Conservation (phyloP, 1,140 invertebrate genomes). For the Aphaenogaster floridana region DNA sequence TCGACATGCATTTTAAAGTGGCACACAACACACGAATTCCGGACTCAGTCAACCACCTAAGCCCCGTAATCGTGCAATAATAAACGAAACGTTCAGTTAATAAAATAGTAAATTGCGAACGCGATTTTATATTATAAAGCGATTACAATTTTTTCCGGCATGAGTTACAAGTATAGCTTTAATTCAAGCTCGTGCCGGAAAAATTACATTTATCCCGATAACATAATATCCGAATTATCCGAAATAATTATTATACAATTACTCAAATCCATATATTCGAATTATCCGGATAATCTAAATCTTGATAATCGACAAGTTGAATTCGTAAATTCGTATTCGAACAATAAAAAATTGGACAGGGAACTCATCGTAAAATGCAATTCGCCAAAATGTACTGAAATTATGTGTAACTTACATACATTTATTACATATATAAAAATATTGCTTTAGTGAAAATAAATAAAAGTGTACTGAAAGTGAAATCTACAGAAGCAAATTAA, state of each 20-base stretch:
- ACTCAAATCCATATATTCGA: not conserved
- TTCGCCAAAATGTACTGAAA: not conserved
- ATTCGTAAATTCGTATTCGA: not conserved
- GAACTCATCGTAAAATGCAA: not conserved
- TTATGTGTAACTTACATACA: not conserved
- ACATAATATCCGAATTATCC: not conserved
- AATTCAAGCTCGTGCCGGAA: no score
- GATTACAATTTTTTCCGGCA: not conserved
- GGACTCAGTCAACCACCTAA: conserved; percentile 86
- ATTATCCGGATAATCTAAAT: not conserved
- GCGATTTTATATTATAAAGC: not conserved
- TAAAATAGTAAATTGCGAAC: not conserved
- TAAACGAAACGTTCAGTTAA: conserved; percentile 67
- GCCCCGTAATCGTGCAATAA: conserved; percentile 82
- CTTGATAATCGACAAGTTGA: not conserved
- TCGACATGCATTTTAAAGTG: conserved; percentile 76
- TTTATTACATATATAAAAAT: not conserved
- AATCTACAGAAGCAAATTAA: not conserved
- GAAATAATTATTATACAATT: not conserved
- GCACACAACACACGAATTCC: conserved; percentile 81
- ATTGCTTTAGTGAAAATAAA: not conserved
- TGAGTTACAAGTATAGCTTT: not conserved
- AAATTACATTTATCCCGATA: not conserved
- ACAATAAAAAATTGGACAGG: not conserved
- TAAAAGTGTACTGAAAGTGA: not conserved